These are phyloP conservation scores for Xylophagus ater DNA, from an alignment of 2,888 invertebrate species.

Conservation along the genomic window DNA sequence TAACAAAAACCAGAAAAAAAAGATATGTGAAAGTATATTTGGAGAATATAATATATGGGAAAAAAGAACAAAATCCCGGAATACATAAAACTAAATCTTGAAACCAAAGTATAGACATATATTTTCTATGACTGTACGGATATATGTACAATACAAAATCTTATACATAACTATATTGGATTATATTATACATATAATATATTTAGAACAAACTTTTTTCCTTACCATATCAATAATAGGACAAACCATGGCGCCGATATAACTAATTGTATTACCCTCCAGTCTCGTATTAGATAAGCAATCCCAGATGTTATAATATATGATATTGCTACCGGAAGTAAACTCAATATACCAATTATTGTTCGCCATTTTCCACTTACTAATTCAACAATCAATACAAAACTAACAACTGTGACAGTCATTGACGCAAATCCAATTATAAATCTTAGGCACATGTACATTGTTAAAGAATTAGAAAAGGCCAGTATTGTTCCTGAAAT, in stretches of 20 bases:
- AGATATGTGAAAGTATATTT: too few relatives aligned
- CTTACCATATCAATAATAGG: slow-evolving; percentile 45
- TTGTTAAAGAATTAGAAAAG: slow-evolving; percentile 47
- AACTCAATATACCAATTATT: slow-evolving; percentile 50
- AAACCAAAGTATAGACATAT: too few relatives aligned
- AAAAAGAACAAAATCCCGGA: too few relatives aligned
- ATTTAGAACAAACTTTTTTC: slow-evolving; percentile 13
- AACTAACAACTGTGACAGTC: slow-evolving; percentile 53
- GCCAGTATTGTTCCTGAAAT: slow-evolving; percentile 41
- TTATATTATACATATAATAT: slow-evolving; percentile 2
- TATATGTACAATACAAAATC: too few relatives aligned
- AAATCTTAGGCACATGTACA: slow-evolving; percentile 46
- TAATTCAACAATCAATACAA: slow-evolving; percentile 53
- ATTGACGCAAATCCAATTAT: slow-evolving; percentile 52
- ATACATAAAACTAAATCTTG: too few relatives aligned
- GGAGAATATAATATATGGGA: too few relatives aligned
- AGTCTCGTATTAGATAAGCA: slow-evolving; percentile 48
- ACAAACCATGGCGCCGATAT: slow-evolving; percentile 47
- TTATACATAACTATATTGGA: too few relatives aligned
- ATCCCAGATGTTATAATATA: slow-evolving; percentile 50
- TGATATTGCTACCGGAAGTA: slow-evolving; percentile 49
- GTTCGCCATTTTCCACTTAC: slow-evolving; percentile 54
- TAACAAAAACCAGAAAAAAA: too few relatives aligned
- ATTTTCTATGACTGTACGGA: too few relatives aligned
- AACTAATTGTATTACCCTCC: slow-evolving; percentile 44